Evolutionary conservation across 2,113 vertebrate genomes (phyloP), one percentile per base, ranked within the genome.

Genomic region (Vulpes ferrilata): DNA sequence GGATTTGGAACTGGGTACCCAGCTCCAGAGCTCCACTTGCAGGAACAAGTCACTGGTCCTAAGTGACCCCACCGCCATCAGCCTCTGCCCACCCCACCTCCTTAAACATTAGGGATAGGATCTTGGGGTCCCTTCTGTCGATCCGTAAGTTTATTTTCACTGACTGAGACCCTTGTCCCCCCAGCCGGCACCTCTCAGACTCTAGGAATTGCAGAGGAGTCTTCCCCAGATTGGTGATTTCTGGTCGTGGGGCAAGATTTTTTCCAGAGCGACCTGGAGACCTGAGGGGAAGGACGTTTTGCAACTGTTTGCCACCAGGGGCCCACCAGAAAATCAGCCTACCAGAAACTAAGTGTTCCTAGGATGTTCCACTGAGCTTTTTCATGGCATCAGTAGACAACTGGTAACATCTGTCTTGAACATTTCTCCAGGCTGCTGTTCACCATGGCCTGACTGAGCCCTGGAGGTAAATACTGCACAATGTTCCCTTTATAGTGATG

Each of bases 71-170:
- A 22, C 30, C 15, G 9, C 30, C 62, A 19, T 32, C 65, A 11
- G 8, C 86, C 60, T 65, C 35, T 60, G 76, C 11, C 79, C 76
- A 16, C 5, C 35, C 60, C 7, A 1, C 12, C 16, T 43, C 53
- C 64, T 78, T 59, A 11, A 10, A 11, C 1, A 0, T 19, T 53
- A 35, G 0, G 15, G 30, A 23, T 20, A 16, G 32, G 32, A 23
- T 11, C 84, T n/a, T 7, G 25, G 62, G 60, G 23, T 55, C 73
- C 71, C 81, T 64, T 87, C 59, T 38, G 27, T 32, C 9, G 23
- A 35, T 38, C 9, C 6, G 11, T 57, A 51, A 69, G 38, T 51
- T 89, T 53, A 35, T 43, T 93, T n/a, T 81, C 64, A 88, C 71
- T 32, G 4, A 5, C 53, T 6, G 30, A 62, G 65, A 35, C 16